Evolutionary conservation across 2,797 vertebrate species (phyloP), one percentile per base, ranked within the genome.

Genomic region (Anisognathus igniventris): DNA sequence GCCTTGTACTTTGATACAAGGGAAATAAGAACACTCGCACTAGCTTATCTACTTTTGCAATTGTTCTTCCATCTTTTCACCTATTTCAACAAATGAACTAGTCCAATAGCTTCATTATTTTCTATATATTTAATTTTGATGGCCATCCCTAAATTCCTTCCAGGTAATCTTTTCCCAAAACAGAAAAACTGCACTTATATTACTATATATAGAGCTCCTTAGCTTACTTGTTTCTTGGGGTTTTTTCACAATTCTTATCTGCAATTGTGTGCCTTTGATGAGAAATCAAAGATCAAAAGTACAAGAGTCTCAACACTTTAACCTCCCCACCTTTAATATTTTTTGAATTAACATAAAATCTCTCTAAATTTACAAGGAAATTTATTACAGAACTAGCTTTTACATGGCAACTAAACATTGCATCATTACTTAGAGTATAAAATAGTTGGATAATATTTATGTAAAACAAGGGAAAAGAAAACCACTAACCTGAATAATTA

Each of bases 401-500:
- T 28, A 71, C 33, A 37, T 6, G 33, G 58, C 12, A 67, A 67
- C 8, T 54, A 48, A 21, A 75, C 6, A 22, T 9, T 53, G 18
- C 7, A 35, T 86, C 12, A 22, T 75, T 77, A 58, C 7, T 74
- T 30, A 39, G 39, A 65, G 71, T 5, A 89, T 47, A 86, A 83
- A 95, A 92, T n/a, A 82, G 9, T 10, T 70, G 39, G 8, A 21
- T 24, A 40, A 20, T 11, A 5, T 75, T 75, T 12, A 3, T 44
- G 18, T 31, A 27, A 50, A 21, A 88, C 88, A 81, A 75, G 56
- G 15, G 50, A 95, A 92, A 93, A 90, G 42, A 92, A 94, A 87
- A 44, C 8, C 35, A 95, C 93, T 96, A 87, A 98, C 98, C 97
- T 97, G 98, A 97, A 60, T 93, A 95, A 95, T 96, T 97, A 90